Evolutionary conservation across 2,888 invertebrate species (phyloP), one percentile per base, ranked within the genome.

Genomic region (Busseola fusca): DNA sequence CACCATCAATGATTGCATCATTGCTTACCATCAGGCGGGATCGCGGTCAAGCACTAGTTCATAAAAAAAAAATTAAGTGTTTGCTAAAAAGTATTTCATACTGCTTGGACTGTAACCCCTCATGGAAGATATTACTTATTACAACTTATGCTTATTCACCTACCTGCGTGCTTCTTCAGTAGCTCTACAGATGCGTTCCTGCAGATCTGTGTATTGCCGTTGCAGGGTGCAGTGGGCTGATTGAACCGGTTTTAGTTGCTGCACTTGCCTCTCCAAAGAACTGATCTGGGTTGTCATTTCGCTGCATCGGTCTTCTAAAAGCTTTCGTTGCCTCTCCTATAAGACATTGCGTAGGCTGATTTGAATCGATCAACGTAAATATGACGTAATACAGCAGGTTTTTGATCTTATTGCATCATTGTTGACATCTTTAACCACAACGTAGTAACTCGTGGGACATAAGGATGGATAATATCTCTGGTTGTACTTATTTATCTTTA

Each of bases 261-360:
- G 89, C 16, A 94, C 65, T 78, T 95, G 94, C 78, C 89, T 88
- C 73, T 94, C 92, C 48, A 92, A 72, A 5, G 74, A 67, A 64
- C 78, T 86, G 37, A 91, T 76, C 83, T 92, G 90, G 5, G 73
- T 79, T 2, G 89, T 86, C 84, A 93, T 85, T 75, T 94, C 94
- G 1, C 83, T 62, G 78, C 90, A 92, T 72, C 92, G 92, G 21
- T 93, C 93, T 90, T 95, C 94, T 65, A 93, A 84, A 34, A 92
- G 86, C 3, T 69, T 77, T 50, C 92, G 87, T 77, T 95, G 93
- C n/a, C 93, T 91, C 57, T 94, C 94, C 95, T 95, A 66, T 63
- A 50, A 56, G 21, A 69, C 57, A 63, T 70, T 64, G 42, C 18
- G 72, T 76, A 50, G 66, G 57, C 48, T 56, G 59, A 56, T 50